phyloP scores from a whole-genome alignment of 1,140 invertebrate genomes.

The Lepidotrigona ventralis region DNA sequence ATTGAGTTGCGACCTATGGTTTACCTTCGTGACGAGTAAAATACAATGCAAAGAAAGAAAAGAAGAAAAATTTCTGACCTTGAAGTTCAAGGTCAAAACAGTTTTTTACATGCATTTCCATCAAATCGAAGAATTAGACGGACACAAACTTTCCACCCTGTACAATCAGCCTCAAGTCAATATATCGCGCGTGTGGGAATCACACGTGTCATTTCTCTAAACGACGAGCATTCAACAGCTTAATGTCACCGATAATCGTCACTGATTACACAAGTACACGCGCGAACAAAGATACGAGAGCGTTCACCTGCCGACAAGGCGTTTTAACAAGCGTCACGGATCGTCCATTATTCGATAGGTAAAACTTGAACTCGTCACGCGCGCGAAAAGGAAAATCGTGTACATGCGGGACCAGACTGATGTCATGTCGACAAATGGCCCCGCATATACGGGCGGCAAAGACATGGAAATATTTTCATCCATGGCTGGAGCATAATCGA shows the following conservation, averaged over 20 bases:
- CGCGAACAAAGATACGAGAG: no score
- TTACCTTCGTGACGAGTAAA: no score
- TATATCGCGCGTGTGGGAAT: rapidly evolving
- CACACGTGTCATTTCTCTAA: background rate
- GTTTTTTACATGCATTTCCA: no score
- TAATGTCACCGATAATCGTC: background rate
- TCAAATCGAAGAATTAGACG: no score
- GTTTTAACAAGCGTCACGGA: background rate
- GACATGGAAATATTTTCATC: constrained; percentile 25
- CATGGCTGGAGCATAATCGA: constrained; percentile 17
- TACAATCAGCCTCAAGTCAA: background rate
- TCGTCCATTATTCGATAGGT: background rate
- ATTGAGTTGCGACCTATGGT: no score
- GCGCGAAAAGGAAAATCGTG: constrained; percentile 18
- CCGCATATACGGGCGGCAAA: constrained; percentile 23
- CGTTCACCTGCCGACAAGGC: background rate
- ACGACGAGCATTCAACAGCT: background rate
- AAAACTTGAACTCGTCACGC: background rate
- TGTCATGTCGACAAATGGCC: constrained; percentile 45
- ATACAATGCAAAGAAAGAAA: no score
- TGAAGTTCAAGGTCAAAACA: no score
- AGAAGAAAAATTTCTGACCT: no score
- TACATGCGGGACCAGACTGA: constrained; percentile 15
- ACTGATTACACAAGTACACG: no score
- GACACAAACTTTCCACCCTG: no score